Conservation (phyloP, 2,113 vertebrate genomes). For the Percina caprodes region DNA sequence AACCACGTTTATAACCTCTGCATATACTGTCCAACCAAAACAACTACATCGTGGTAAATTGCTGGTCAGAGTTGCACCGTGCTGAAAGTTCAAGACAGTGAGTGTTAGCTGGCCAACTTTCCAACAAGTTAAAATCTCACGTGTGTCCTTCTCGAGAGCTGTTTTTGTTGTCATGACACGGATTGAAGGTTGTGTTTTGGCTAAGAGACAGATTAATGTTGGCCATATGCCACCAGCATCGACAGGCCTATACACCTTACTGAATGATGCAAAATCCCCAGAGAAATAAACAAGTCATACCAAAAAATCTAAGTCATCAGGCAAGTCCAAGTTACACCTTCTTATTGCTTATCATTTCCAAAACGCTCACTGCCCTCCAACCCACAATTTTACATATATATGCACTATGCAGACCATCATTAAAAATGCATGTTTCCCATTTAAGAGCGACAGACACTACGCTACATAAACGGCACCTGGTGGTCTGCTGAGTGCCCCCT, state of each 20-base stretch:
- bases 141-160: background rate
- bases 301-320: background rate
- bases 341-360: background rate
- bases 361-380: background rate
- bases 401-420: background rate
- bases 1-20: too few species aligned
- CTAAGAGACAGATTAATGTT: background rate
- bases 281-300: slow-evolving; percentile 14
- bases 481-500: slow-evolving; percentile 48
- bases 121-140: background rate
- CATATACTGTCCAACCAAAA: background rate
- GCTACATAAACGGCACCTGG: slow-evolving; percentile 59
- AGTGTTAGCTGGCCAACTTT: background rate
- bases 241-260: slow-evolving; percentile 9
- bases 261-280: slow-evolving; percentile 23
- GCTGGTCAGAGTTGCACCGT: background rate
- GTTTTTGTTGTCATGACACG: background rate
- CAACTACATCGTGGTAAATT: background rate
- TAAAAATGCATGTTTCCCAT: background rate
- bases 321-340: background rate
- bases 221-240: slow-evolving; percentile 4
- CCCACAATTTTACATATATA: too few species aligned
- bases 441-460: background rate
- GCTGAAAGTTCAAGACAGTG: background rate
- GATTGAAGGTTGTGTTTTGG: background rate